Evolutionary conservation across 2,113 vertebrate species (phyloP), one percentile per base, ranked within the genome.

Genomic region (Onychorhynchus coronatus): DNA sequence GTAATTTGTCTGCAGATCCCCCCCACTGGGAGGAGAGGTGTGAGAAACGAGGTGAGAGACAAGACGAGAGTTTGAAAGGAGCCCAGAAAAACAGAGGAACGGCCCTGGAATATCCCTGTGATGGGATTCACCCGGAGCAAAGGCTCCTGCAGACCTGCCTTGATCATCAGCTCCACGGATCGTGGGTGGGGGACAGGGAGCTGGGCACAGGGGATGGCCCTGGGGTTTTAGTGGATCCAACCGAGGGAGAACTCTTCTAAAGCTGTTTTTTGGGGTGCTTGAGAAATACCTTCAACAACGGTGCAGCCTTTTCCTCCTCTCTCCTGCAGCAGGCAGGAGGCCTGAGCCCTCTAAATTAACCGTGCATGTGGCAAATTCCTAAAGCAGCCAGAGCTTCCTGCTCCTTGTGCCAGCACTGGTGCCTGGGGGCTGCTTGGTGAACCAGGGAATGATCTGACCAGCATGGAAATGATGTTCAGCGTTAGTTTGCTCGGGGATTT

Each of bases 131-230:
- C 20, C 5, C 11, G 58, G 28, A 79, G 8, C 58, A 79, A 62
- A 30, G 9, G 52, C 68, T 13, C 31, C 16, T 44, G 49, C 55
- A 88, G 39, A 70, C 37, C 46, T 66, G 70, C 41, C 8, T 0
- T 8, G 16, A 9, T 37, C 61, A 39, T 22, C 85, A 79, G 80
- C 56, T 71, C 27, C 31, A 8, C 8, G 11, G 41, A 6, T 3
- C 21, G 17, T 20, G 55, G 63, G 2, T 8, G 46, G 35, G n/a
- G 42, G 22, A 20, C 35, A 52, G 6, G 0, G 1, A 84, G 33
- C 17, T 15, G 8, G 50, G 46, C 33, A 14, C 5, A 41, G 70
- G 70, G 31, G 78, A 37, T 9, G 25, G 22, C 27, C 14, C 71
- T n/a, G 52, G 21, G 28, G 12, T 22, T 82, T 92, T 46, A 37